Evolutionary conservation across 2,888 invertebrate species (phyloP), one percentile per base, ranked within the genome.

Genomic region (Leptogaster cylindrica): DNA sequence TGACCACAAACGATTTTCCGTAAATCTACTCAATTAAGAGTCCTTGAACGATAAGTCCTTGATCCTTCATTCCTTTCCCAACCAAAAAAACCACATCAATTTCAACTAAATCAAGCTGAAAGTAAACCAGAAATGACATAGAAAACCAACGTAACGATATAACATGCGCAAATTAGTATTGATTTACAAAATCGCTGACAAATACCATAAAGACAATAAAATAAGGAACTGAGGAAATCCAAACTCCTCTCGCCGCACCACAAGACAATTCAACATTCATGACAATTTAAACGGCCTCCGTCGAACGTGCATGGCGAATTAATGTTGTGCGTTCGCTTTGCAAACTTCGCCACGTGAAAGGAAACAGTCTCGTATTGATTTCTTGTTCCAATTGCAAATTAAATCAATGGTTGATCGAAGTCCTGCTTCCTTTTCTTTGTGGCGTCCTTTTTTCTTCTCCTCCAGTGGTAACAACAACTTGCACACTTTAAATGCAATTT

Each of bases 201-300:
- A 25, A n/a, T 23, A 46, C 25, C 46, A 46, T 46, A 23, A 46
- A 46, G 46, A 20, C 46, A 46, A 46, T 25, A 46, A 25, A 46
- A 20, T 10, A 46, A 46, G 25, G 46, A 20, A 23, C 46, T 46
- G 20, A 46, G n/a, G 10, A n/a, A 20, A 46, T 20, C 23, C 10
- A 25, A 46, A 25, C 46, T 46, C 46, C 20, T 46, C 46, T 46
- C 46, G 25, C 41, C 12, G 41, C 7, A 25, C n/a, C n/a, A 18
- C 5, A 25, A 12, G 46, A 23, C n/a, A n/a, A n/a, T n/a, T n/a
- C n/a, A n/a, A n/a, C n/a, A n/a, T n/a, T n/a, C n/a, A n/a, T n/a
- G n/a, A 23, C 46, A 18, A 46, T 23, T n/a, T 12, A 12, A 8
- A 8, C 44, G 44, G 0, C 6, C n/a, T 10, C 12, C 12, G 18